These are phyloP conservation scores for Dendrophyllia cribrosa DNA, from an alignment of 64 coral and sea anemone genomes.

Conservation along the genomic window DNA sequence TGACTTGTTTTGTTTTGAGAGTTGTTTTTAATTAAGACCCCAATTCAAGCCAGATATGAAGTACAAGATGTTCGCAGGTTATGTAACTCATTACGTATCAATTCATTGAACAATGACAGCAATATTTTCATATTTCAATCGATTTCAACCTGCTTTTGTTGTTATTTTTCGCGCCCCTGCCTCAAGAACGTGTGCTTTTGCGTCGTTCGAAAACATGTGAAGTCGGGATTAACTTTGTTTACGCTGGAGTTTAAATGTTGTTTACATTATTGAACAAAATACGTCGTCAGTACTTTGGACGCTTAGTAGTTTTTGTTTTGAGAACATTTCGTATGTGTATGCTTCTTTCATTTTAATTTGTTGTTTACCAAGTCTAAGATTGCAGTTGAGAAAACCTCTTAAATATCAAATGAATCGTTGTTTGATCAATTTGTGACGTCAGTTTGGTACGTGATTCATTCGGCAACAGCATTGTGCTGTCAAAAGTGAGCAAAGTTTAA, in stretches of 20 bases:
- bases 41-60: no score
- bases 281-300: neutral
- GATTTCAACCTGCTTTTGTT: neutral
- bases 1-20: no score
- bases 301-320: no score
- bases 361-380: neutral
- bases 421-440: neutral
- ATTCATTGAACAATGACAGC: no score
- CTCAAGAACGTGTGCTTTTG: neutral
- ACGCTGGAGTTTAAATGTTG: neutral
- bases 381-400: neutral
- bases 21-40: no score
- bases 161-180: neutral
- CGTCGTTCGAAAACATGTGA: conserved; percentile 17
- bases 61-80: no score
- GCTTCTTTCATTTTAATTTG: neutral
- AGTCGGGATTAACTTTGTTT: conserved; percentile 9
- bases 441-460: neutral
- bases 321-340: neutral
- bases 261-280: conserved; percentile 4
- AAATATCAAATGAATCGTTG: neutral
- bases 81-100: no score
- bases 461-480: neutral
- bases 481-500: neutral
- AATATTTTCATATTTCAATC: no score